Base-by-base conservation (phyloP, 2,888 invertebrate species). In the Phasia obesa region DNA sequence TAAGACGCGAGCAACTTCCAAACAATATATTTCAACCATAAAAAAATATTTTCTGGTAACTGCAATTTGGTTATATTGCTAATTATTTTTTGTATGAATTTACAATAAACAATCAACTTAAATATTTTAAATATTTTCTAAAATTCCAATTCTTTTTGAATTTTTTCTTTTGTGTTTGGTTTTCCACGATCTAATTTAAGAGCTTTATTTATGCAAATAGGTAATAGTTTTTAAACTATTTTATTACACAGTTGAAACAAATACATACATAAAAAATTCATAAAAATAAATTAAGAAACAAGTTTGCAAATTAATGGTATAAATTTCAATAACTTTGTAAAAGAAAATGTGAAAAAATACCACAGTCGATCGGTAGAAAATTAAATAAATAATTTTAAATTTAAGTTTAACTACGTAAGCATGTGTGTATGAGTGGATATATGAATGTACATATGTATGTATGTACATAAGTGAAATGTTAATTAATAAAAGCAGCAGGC, bases 171-270 rank as follows among this genome's bases (percentile, higher is more conserved):
- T 75, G 42, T 38, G 59, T 27, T 75, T 67, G 65, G 57, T 57
- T 59, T 59, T 67, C 65, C 42, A 75, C 67, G 27, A 49, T 27
- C n/a, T 65, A 55, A 21, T 27, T 15, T 25, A 59, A 67, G 19
- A 65, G 38, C 21, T 49, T 76, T 76, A 74, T 42, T 76, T 69
- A 76, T 76, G 67, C 76, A 76, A 76, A 76, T 60, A n/a, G n/a
- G n/a, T n/a, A 69, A 60, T 60, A 51, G 60, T 53, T 67, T 69
- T 51, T 51, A 67, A 60, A 67, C 67, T 51, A 60, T 76, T 76
- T 69, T 53, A 60, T 76, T 76, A 21, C 60, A 67, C 65, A 75
- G 57, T 51, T 55, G 38, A 53, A 53, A 62, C 35, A 35, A 31
- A 59, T 19, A 64, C 11, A 7, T n/a, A n/a, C n/a, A n/a, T n/a